Evolutionary conservation across 1,140 invertebrate genomes (phyloP), one percentile per base, ranked within the genome.

Genomic region (Drosophila sp.): DNA sequence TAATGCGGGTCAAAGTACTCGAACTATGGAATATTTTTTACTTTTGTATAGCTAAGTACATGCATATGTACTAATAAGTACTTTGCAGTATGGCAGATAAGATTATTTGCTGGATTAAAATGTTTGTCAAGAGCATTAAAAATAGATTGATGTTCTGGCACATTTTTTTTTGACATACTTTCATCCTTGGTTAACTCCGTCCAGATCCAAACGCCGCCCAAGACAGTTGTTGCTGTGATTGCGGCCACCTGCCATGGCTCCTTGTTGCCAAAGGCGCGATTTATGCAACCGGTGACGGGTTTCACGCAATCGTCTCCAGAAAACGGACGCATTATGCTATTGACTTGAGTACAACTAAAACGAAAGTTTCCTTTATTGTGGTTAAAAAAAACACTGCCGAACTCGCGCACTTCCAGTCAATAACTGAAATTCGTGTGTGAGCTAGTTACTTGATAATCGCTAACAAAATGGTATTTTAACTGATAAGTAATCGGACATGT

Each of bases 231-330:
- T n/a, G 95, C 94, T 14, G 96, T 96, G 78, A 95, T 94, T 6
- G 94, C 93, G 0, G 94, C 95, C 70, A 96, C 95, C 92, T 96
- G 94, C 95, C 95, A 96, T 78, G 95, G 95, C 90, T 96, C 95
- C 83, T 93, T 94, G 32, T 93, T 93, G 50, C 93, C 93, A 81
- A 96, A 96, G 2, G 93, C 76, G 21, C 92, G 91, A 91, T 96
- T 96, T 6, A 91, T 75, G 45, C 77, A 80, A 51, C 75, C 76
- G 34, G 78, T 64, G 41, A 91, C 62, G 43, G 80, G 62, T 59
- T 83, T 90, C 7, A 80, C 40, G 56, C 74, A 90, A 40, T 90
- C 90, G 43, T 61, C 72, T 58, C 72, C 76, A 56, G 64, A 71
- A 40, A 87, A 87, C 38, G 73, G 78, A 64, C 80, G 80, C 80